phyloP scores from a whole-genome alignment of 1,140 invertebrate genomes.

The Lepeophtheirus salmonis region DNA sequence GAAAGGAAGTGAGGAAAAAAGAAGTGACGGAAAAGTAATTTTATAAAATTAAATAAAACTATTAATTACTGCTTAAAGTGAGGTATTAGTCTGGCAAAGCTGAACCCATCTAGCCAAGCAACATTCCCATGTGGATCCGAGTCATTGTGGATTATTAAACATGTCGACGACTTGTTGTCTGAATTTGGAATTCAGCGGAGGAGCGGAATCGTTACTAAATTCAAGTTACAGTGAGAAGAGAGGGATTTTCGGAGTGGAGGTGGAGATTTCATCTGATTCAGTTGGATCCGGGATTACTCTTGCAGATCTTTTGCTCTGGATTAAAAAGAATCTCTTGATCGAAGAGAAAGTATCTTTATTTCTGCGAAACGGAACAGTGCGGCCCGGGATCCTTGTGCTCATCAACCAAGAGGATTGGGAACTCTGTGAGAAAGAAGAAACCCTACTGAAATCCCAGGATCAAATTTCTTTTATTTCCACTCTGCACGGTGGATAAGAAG shows the following conservation, averaged over 20 bases:
- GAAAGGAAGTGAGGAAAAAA: too few species aligned
- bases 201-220: constrained; percentile 64
- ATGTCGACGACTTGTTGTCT: too few species aligned
- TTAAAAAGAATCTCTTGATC: constrained; percentile 59
- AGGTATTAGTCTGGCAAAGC: too few species aligned
- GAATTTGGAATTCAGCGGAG: constrained; percentile 42
- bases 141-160: too few species aligned
- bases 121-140: too few species aligned
- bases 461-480: constrained; percentile 48
- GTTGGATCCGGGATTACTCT: constrained; percentile 39
- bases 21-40: too few species aligned
- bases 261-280: too few species aligned
- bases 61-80: too few species aligned
- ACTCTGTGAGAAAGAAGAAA: constrained; percentile 45
- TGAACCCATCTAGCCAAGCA: too few species aligned
- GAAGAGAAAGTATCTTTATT: constrained; percentile 68
- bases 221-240: constrained; percentile 54
- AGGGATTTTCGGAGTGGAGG: constrained; percentile 37
- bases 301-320: constrained; percentile 49
- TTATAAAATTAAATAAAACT: too few species aligned
- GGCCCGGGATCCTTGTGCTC: constrained; percentile 75
- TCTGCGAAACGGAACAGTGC: constrained; percentile 48
- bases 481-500: constrained; percentile 43
- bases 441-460: constrained; percentile 38
- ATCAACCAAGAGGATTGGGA: constrained; percentile 89